Conservation (phyloP, 2,797 vertebrate genomes). For the Meda fulgida region DNA sequence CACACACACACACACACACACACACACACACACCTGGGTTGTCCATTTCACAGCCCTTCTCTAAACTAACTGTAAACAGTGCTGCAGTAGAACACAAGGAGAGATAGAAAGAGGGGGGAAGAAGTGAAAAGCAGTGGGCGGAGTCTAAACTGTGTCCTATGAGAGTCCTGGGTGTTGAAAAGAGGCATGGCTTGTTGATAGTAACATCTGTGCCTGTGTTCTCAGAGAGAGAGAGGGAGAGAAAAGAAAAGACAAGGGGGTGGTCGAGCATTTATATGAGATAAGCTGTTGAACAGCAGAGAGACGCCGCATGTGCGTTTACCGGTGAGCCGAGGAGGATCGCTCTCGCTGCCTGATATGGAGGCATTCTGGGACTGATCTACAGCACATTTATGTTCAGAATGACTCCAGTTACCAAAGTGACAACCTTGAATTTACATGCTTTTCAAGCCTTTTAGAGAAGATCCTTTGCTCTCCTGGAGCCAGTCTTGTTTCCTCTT, state of each 20-base stretch:
- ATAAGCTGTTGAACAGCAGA: constrained; percentile 63
- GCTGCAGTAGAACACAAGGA: constrained; percentile 33
- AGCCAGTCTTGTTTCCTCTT: constrained; percentile 33
- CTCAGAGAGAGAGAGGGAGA: constrained; percentile 69
- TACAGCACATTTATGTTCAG: not conserved
- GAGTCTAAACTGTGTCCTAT: constrained; percentile 72
- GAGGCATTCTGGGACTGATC: constrained; percentile 3
- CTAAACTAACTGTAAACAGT: constrained; percentile 65
- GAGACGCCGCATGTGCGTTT: constrained; percentile 54
- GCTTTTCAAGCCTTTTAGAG: constrained; percentile 11
- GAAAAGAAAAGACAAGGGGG: constrained; percentile 5
- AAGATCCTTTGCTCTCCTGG: not conserved
- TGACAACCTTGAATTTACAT: not conserved
- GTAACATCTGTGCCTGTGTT: constrained; percentile 80
- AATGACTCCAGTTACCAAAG: not conserved
- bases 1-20: not conserved
- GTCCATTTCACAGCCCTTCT: constrained; percentile 19
- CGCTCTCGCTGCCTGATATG: constrained; percentile 37
- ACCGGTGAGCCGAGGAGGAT: constrained; percentile 63
- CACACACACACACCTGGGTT: not conserved
- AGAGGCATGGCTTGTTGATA: constrained; percentile 74
- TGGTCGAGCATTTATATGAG: constrained; percentile 61
- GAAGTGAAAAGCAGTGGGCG: constrained; percentile 64
- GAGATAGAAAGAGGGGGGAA: constrained; percentile 14
- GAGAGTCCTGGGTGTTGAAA: constrained; percentile 77